phyloP scores from a whole-genome alignment of 2,888 invertebrate species.

The Chymomyza amoena region DNA sequence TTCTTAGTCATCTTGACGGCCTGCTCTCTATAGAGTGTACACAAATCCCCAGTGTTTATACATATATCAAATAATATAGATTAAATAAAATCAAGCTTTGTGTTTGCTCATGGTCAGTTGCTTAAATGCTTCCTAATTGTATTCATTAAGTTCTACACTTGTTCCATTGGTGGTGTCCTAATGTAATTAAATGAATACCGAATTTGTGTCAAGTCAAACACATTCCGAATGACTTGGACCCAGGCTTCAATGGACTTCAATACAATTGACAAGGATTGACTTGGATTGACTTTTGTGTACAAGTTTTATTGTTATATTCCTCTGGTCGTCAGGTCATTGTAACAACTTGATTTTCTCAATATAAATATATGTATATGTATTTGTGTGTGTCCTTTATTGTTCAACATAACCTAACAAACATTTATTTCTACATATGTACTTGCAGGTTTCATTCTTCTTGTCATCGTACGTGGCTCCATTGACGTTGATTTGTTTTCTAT shows the following conservation, averaged over 20 bases:
- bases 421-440: constrained; percentile 5
- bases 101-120: neutral
- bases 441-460: constrained; percentile 90
- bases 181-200: constrained; percentile 18
- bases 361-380: neutral
- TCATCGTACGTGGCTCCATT: constrained; percentile 94
- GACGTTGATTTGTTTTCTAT: constrained; percentile 90
- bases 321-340: neutral
- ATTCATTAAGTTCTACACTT: constrained; percentile 7
- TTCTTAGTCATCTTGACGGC: too few species aligned
- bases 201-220: neutral
- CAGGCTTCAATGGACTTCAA: neutral
- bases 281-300: neutral
- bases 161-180: neutral
- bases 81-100: neutral
- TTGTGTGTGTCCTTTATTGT: neutral
- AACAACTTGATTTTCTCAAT: neutral
- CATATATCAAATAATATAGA: too few species aligned
- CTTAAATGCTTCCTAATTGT: constrained; percentile 18
- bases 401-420: neutral
- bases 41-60: too few species aligned
- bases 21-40: too few species aligned
- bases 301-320: neutral
- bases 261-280: neutral
- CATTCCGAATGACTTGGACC: neutral